Conservation (phyloP, 2,888 invertebrate species). For the Clusia tigrina region DNA sequence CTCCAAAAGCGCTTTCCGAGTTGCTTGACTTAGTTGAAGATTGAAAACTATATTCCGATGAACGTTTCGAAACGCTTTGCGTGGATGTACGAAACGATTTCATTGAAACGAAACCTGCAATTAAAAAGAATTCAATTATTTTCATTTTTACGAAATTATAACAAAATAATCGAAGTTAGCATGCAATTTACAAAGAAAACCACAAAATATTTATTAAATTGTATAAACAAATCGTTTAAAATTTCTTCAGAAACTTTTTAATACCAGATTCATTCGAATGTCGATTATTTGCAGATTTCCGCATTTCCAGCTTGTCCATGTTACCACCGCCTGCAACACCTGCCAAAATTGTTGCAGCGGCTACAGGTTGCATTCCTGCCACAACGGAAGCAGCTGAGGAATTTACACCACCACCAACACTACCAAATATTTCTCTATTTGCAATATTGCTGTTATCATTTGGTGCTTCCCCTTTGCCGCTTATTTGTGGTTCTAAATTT, state of each 20-base stretch:
- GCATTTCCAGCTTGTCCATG: constrained; percentile 57
- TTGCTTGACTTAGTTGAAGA: constrained; percentile 59
- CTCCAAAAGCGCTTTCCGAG: constrained; percentile 51
- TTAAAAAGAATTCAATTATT: constrained; percentile 6
- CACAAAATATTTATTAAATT: constrained; percentile 8
- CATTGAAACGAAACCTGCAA: constrained; percentile 71
- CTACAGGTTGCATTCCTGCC: constrained; percentile 28
- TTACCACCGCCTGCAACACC: constrained; percentile 34
- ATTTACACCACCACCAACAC: constrained; percentile 13
- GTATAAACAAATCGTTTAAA: constrained; percentile 27
- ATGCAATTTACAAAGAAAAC: constrained; percentile 8
- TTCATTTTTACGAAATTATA: neutral
- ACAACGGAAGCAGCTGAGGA: constrained; percentile 21
- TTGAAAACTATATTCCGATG: constrained; percentile 69
- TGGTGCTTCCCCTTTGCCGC: constrained; percentile 17
- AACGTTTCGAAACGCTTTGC: constrained; percentile 70
- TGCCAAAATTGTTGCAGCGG: constrained; percentile 18
- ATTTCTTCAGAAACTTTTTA: constrained; percentile 35
- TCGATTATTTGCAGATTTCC: constrained; percentile 57
- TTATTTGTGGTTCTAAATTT: constrained; percentile 15
- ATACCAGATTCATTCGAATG: constrained; percentile 65
- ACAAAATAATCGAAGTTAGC: neutral
- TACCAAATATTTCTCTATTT: neutral
- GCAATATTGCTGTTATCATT: constrained; percentile 27
- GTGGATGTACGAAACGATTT: constrained; percentile 71